Evolutionary conservation across 2,888 invertebrate genomes (phyloP).

Genomic region (Parnassius mnemosyne): DNA sequence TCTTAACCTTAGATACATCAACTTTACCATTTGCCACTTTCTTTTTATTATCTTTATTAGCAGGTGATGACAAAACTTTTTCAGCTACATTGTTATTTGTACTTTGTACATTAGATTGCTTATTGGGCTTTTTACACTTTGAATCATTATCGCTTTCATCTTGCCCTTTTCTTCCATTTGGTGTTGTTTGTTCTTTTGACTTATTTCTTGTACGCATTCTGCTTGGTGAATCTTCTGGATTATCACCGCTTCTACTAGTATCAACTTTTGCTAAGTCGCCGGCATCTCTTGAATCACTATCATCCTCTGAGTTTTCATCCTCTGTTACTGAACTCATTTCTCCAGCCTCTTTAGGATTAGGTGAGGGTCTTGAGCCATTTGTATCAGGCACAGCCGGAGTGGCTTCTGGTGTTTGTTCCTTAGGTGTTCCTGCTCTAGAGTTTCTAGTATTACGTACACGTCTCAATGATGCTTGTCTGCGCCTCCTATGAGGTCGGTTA

Average conservation of each 20-base stretch:
- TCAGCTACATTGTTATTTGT: constrained; percentile 68
- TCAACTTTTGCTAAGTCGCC: constrained; percentile 89
- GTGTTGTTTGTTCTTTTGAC: constrained; percentile 86
- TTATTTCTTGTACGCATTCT: constrained; percentile 94
- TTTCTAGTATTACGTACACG: constrained; percentile 93
- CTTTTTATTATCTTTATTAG: constrained; percentile 68
- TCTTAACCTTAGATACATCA: constrained; percentile 80
- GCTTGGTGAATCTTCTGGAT: constrained; percentile 90
- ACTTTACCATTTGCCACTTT: constrained; percentile 73
- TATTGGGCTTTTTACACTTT: constrained; percentile 61
- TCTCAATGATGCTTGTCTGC: constrained; percentile 92
- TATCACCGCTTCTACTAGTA: constrained; percentile 86
- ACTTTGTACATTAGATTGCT: constrained; percentile 58
- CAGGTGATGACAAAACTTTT: constrained; percentile 64
- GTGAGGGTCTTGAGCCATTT: constrained; percentile 81
- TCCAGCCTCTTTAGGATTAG: constrained; percentile 84
- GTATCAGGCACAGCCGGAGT: constrained; percentile 76
- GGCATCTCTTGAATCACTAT: constrained; percentile 95
- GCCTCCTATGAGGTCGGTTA: constrained; percentile 95
- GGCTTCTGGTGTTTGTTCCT: constrained; percentile 85
- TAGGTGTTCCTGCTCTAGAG: constrained; percentile 89
- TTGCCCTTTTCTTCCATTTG: constrained; percentile 69
- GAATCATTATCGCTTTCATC: constrained; percentile 75
- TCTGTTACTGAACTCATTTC: constrained; percentile 91
- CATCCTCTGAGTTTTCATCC: constrained; percentile 96